These are phyloP conservation scores for Allacma fusca DNA, from an alignment of 2,888 invertebrate genomes.

Conservation along the genomic window DNA sequence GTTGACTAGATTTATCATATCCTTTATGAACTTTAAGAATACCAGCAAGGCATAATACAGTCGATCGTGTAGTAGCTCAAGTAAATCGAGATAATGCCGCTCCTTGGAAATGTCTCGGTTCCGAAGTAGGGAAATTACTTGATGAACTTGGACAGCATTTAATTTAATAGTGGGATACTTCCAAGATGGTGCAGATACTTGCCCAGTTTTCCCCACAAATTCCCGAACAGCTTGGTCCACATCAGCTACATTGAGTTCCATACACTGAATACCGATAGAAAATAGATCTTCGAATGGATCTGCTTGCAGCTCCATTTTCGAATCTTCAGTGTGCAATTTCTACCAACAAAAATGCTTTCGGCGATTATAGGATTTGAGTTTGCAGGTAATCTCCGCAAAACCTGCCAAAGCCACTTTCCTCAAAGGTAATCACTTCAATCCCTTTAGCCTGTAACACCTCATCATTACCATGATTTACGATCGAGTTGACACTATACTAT, in stretches of 20 bases:
- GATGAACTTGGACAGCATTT: conserved; percentile 33
- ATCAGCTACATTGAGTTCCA: conserved; percentile 40
- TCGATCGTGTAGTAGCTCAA: conserved; percentile 41
- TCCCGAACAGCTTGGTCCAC: conserved; percentile 40
- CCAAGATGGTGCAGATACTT: conserved; percentile 39
- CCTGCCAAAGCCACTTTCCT: no score
- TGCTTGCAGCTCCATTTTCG: conserved; percentile 16
- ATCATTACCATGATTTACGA: no score
- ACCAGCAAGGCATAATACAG: conserved; percentile 42
- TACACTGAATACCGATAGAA: conserved; percentile 45
- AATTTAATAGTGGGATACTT: conserved; percentile 41
- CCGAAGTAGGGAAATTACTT: conserved; percentile 27
- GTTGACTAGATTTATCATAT: conserved; percentile 32
- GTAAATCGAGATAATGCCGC: conserved; percentile 37
- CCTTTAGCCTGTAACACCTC: no score
- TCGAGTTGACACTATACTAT: no score
- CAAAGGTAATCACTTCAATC: no score
- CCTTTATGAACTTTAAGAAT: conserved; percentile 36
- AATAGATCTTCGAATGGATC: conserved; percentile 37
- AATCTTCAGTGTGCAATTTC: not conserved
- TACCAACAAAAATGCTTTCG: no score
- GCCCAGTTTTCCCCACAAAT: conserved; percentile 40
- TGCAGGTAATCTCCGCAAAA: no score
- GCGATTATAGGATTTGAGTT: no score
- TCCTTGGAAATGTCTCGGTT: conserved; percentile 28